Evolutionary conservation across 2,797 vertebrate species (phyloP).

Genomic region (Myoxocephalus aenaeus): DNA sequence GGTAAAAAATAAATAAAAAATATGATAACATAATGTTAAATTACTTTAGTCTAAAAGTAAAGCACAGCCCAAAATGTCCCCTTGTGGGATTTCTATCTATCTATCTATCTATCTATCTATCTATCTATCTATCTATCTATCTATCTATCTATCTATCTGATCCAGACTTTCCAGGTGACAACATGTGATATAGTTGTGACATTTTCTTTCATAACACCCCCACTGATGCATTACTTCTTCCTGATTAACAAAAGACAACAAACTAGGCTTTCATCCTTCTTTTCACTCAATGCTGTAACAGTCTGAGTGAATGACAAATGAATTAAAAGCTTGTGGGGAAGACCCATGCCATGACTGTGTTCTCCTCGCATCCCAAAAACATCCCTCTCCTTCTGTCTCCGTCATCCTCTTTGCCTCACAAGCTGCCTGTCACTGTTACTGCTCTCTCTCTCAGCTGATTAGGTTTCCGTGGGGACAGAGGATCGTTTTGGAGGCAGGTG

Average conservation of each 20-base stretch:
- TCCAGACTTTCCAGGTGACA: too few relatives aligned
- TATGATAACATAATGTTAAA: neutral
- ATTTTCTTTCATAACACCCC: constrained; percentile 1
- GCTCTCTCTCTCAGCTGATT: constrained; percentile 51
- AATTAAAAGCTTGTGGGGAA: constrained; percentile 19
- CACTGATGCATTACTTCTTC: neutral
- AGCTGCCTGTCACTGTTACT: constrained; percentile 12
- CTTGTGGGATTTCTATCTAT: too few relatives aligned
- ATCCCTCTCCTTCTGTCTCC: constrained; percentile 2
- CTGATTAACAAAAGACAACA: neutral
- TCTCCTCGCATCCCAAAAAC: constrained; percentile 10
- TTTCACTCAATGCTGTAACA: neutral
- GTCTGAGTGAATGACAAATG: constrained; percentile 8
- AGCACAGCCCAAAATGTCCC: neutral
- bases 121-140: too few relatives aligned
- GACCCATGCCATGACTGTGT: constrained; percentile 1
- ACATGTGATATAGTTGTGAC: too few relatives aligned
- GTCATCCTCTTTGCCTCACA: constrained; percentile 18
- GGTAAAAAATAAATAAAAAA: neutral
- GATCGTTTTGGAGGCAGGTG: constrained; percentile 55
- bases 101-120: too few relatives aligned
- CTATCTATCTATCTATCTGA: too few relatives aligned
- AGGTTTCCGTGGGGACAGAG: constrained; percentile 68
- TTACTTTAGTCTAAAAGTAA: neutral
- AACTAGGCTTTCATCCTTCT: neutral